Evolutionary conservation across 2,113 vertebrate species (phyloP).

Genomic region (Cyanistes caeruleus): DNA sequence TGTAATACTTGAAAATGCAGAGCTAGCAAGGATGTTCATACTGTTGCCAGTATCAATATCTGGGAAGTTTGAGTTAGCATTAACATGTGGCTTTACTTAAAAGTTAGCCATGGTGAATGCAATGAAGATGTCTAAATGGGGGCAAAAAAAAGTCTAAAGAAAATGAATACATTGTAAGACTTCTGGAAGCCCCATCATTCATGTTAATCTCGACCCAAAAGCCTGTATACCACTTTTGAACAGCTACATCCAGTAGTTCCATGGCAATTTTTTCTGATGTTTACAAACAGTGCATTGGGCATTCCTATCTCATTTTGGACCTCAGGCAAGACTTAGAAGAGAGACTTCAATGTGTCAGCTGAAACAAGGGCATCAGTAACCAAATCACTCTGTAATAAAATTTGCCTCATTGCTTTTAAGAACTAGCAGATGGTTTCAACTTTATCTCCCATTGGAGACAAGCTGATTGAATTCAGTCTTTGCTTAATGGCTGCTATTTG

Average conservation of each 20-base stretch:
- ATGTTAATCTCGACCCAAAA: neutral
- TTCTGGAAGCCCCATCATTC: neutral
- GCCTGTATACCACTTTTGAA: neutral
- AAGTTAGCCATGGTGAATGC: neutral
- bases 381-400: constrained; percentile 63
- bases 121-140: neutral
- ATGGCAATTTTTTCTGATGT: neutral
- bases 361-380: constrained; percentile 56
- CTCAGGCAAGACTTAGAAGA: neutral
- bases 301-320: neutral
- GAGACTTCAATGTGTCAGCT: neutral
- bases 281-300: neutral
- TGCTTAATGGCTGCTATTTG: constrained; percentile 58
- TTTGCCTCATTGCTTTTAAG: constrained; percentile 70
- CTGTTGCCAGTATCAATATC: neutral
- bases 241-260: neutral
- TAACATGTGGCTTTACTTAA: neutral
- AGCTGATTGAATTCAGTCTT: constrained; percentile 60
- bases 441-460: constrained; percentile 67
- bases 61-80: neutral
- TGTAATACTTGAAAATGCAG: neutral
- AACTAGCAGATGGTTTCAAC: constrained; percentile 67
- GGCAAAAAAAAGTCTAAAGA: neutral
- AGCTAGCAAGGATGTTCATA: neutral
- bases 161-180: neutral